These are phyloP conservation scores for Sinocyclocheilus maitianheensis DNA, from an alignment of 2,113 vertebrate species.

Conservation along the genomic window DNA sequence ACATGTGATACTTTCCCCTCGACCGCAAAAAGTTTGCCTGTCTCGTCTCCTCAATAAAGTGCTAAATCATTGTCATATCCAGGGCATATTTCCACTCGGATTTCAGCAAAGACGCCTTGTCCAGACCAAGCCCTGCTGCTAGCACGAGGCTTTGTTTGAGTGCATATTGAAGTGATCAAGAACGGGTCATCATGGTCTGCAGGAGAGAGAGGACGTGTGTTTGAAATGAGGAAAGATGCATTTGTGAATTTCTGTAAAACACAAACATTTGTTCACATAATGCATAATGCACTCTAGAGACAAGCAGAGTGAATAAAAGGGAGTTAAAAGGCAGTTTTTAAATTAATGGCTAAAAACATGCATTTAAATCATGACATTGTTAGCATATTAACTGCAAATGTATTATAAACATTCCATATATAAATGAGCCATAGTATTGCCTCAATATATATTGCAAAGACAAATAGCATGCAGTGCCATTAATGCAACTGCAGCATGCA, in stretches of 20 bases:
- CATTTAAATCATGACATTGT: not conserved
- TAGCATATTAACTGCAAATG: too few species aligned
- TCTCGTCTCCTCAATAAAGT: not conserved
- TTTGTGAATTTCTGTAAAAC: not conserved
- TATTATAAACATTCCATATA: too few species aligned
- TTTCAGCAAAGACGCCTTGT: not conserved
- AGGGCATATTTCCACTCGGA: constrained; percentile 8
- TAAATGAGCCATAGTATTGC: too few species aligned
- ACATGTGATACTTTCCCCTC: not conserved
- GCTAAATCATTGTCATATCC: not conserved
- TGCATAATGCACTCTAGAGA: not conserved
- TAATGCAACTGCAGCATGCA: too few species aligned
- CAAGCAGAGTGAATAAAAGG: not conserved
- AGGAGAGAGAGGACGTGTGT: not conserved
- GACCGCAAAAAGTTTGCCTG: not conserved
- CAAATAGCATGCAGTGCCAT: too few species aligned
- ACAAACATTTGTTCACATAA: not conserved
- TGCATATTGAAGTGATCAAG: constrained; percentile 35
- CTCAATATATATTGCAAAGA: too few species aligned
- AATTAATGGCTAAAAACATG: not conserved
- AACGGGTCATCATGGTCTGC: not conserved
- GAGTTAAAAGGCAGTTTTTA: not conserved
- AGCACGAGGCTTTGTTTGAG: not conserved
- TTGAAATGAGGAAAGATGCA: constrained; percentile 3
- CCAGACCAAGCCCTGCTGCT: not conserved